Evolutionary conservation across 2,888 invertebrate genomes (phyloP).

Genomic region (Torymus tubicola): DNA sequence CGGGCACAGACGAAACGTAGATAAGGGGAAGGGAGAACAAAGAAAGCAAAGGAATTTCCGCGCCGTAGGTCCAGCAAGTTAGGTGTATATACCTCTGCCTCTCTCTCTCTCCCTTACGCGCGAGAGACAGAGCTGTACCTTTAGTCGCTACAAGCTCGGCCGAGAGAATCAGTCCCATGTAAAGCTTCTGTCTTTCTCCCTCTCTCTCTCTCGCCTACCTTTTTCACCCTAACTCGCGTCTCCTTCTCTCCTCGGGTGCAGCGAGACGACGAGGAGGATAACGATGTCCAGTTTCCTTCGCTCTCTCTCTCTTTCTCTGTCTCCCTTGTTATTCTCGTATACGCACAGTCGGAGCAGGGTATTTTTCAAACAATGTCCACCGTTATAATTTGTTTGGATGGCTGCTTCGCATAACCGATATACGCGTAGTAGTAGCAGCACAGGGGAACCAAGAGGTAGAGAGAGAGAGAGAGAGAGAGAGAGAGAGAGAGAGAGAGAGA

Average conservation of each 20-base stretch:
- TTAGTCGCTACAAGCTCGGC: slow-evolving; percentile 14
- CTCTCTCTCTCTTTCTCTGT: slow-evolving; percentile 41
- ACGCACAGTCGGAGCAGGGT: slow-evolving; percentile 58
- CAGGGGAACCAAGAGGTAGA: slow-evolving; percentile 47
- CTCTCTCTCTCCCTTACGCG: too few species aligned
- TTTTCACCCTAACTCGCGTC: slow-evolving; percentile 12
- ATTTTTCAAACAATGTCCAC: slow-evolving; percentile 73
- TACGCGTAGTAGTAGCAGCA: slow-evolving; percentile 48
- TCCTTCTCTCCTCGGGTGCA: slow-evolving; percentile 24
- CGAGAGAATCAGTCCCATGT: slow-evolving; percentile 37
- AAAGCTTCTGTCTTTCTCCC: slow-evolving; percentile 25
- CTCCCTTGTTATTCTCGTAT: slow-evolving; percentile 69
- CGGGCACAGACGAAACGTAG: neutral
- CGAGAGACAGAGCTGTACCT: slow-evolving; percentile 14
- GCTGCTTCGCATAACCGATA: slow-evolving; percentile 70
- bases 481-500: slow-evolving; percentile 57
- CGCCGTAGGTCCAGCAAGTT: slow-evolving; percentile 40
- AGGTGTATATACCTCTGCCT: neutral
- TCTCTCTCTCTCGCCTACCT: slow-evolving; percentile 12
- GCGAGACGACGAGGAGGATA: slow-evolving; percentile 62
- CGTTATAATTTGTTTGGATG: slow-evolving; percentile 73
- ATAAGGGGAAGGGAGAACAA: neutral
- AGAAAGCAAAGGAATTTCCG: slow-evolving; percentile 57
- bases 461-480: slow-evolving; percentile 56
- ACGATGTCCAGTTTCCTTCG: slow-evolving; percentile 67